Conservation (phyloP, 2,888 invertebrate species). For the Cosmopolites sordidus region DNA sequence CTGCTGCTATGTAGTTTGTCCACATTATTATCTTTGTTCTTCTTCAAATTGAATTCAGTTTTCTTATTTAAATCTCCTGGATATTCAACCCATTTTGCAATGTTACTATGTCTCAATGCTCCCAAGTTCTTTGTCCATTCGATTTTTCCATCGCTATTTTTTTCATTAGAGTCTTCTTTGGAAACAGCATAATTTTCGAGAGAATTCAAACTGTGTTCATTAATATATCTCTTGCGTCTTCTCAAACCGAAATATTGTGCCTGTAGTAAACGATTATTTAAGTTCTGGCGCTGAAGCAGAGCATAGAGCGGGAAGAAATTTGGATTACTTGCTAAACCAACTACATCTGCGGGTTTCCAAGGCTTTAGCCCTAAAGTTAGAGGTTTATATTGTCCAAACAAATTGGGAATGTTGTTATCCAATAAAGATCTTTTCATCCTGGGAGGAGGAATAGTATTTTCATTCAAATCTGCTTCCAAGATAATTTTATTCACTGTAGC, state of each 20-base stretch:
- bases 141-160: neutral
- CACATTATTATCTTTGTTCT: too few relatives aligned
- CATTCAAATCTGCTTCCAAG: conserved; percentile 1
- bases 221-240: neutral
- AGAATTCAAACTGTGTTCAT: neutral
- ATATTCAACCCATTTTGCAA: too few relatives aligned
- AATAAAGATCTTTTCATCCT: conserved; percentile 24
- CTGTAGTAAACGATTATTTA: conserved; percentile 9
- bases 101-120: too few relatives aligned
- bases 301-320: conserved; percentile 8
- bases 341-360: conserved; percentile 34
- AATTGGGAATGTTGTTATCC: conserved; percentile 9
- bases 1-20: too few relatives aligned
- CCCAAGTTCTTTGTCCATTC: neutral
- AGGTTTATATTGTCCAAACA: conserved; percentile 31
- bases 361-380: conserved; percentile 27
- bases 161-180: neutral
- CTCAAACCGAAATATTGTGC: conserved; percentile 2
- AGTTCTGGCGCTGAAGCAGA: conserved; percentile 11
- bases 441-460: neutral
- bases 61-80: too few relatives aligned
- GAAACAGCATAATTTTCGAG: neutral
- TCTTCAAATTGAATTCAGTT: too few relatives aligned
- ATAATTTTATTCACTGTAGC: neutral
- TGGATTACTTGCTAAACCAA: conserved; percentile 2